phyloP scores from a whole-genome alignment of 2,113 vertebrate species.

The Pimephales promelas region DNA sequence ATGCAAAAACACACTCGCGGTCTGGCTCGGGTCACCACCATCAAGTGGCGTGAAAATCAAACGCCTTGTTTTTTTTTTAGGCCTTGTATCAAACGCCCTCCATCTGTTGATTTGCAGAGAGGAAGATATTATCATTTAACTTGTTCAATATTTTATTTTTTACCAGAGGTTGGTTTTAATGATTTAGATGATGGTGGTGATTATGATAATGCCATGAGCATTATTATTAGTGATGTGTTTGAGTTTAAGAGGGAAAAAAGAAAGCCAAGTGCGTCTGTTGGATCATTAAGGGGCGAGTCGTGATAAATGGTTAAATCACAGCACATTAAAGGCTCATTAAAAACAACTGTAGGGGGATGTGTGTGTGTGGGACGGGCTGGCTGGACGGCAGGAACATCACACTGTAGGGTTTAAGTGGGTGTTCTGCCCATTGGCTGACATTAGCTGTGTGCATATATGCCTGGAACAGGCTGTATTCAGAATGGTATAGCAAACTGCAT shows the following conservation, averaged over 20 bases:
- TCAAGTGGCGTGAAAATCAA: slow-evolving; percentile 35
- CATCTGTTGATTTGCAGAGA: not conserved
- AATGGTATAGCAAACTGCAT: not conserved
- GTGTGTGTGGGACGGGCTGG: slow-evolving; percentile 40
- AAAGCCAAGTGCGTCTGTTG: slow-evolving; percentile 49
- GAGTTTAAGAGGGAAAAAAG: slow-evolving; percentile 41
- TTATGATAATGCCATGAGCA: slow-evolving; percentile 56
- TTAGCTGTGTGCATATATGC: not conserved
- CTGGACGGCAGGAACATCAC: not conserved
- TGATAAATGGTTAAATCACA: slow-evolving; percentile 59
- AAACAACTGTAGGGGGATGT: slow-evolving; percentile 45
- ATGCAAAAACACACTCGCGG: slow-evolving; percentile 32
- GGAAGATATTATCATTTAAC: slow-evolving; percentile 47
- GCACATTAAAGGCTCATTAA: slow-evolving; percentile 62
- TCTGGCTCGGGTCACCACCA: not conserved
- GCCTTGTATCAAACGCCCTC: not conserved
- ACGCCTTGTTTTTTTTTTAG: slow-evolving; percentile 2
- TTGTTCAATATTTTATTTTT: slow-evolving; percentile 42
- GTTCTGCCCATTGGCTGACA: slow-evolving; percentile 44
- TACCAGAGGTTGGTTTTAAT: slow-evolving; percentile 41
- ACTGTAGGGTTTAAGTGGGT: slow-evolving; percentile 41
- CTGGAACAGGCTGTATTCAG: not conserved
- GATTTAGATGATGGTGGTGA: slow-evolving; percentile 56
- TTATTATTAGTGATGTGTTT: slow-evolving; percentile 57
- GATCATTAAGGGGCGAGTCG: slow-evolving; percentile 56